phyloP scores from a whole-genome alignment of 2,888 invertebrate genomes.

The Drosophila fulvimacula region DNA sequence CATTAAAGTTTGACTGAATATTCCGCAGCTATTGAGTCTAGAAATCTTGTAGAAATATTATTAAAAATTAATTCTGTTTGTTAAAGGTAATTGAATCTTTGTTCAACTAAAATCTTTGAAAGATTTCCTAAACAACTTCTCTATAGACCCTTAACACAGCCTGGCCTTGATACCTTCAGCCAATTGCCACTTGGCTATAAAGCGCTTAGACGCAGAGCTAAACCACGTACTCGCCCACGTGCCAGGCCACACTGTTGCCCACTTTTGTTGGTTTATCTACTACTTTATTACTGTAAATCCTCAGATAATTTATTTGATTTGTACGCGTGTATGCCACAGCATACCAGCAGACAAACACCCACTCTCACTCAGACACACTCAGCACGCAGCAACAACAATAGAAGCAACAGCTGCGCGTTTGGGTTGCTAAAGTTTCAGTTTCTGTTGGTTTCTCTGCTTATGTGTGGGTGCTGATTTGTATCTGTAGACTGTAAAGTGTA shows the following conservation, averaged over 20 bases:
- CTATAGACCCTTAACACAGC: slow-evolving; percentile 11
- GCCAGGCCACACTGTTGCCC: slow-evolving; percentile 50
- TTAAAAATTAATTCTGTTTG: background rate
- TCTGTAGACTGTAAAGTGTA: slow-evolving; percentile 76
- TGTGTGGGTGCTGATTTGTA: slow-evolving; percentile 76
- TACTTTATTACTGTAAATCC: slow-evolving; percentile 78
- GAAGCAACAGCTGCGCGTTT: slow-evolving; percentile 71
- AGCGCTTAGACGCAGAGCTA: slow-evolving; percentile 16
- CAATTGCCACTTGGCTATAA: slow-evolving; percentile 29
- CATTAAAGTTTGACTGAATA: background rate
- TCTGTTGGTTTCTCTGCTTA: slow-evolving; percentile 42
- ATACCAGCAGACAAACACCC: slow-evolving; percentile 26
- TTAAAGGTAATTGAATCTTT: background rate
- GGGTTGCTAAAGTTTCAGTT: slow-evolving; percentile 39
- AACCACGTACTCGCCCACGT: slow-evolving; percentile 46
- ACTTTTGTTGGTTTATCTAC: slow-evolving; percentile 74
- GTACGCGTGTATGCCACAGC: slow-evolving; percentile 64
- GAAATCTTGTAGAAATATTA: background rate
- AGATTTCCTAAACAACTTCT: slow-evolving; percentile 3
- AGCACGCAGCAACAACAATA: slow-evolving; percentile 27
- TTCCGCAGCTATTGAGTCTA: background rate
- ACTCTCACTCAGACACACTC: slow-evolving; percentile 12
- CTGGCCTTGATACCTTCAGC: slow-evolving; percentile 20
- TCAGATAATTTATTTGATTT: slow-evolving; percentile 78
- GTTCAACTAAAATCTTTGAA: background rate